Evolutionary conservation across 64 coral and sea anemone species (phyloP), one percentile per base, ranked within the genome.

Genomic region (Montipora capricornis): DNA sequence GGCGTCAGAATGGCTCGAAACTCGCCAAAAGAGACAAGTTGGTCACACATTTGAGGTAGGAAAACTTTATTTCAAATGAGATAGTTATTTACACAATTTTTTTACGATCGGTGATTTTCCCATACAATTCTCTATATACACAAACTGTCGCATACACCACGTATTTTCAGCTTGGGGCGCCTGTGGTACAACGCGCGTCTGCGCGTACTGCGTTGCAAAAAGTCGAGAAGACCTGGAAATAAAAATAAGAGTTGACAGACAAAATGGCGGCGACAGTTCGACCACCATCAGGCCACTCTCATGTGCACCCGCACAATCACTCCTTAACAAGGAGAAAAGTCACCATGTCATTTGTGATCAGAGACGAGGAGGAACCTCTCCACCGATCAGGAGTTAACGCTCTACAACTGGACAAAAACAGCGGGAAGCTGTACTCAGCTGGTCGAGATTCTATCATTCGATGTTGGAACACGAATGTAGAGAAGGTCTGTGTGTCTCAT

Each of bases 371-470:
- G 59, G 97, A 99, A 89, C 59, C 79, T 53, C 94, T 76, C 8
- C 97, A 99, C 68, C 70, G 97, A 75, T 96, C 94, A 64, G 97
- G 97, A 19, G 88, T 99, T 16, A 99, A 99, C 49, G 84, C 97
- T 15, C 77, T 99, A 26, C 97, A 99, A 59, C 88, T 88, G 46
- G 97, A 99, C 76, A 45, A 80, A 20, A 82, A 70, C 37, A 89
- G 71, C 4, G 86, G 89, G 2, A 92, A 88, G 14, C 81, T 99
- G 26, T 99, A 91, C 94, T 96, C 94, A 2, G 97, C 97, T 20
- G 97, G 97, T 78, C 91, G 97, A 51, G 97, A 99, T 48, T 99
- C 97, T 2, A 93, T 99, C 16, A 99, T 99, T 86, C 77, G 97
- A 80, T 96, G 97, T 89, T 99, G 97, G 97, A 93, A 96, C 64